phyloP scores from a whole-genome alignment of 2,888 invertebrate species.

The Rhabditoides inermis region DNA sequence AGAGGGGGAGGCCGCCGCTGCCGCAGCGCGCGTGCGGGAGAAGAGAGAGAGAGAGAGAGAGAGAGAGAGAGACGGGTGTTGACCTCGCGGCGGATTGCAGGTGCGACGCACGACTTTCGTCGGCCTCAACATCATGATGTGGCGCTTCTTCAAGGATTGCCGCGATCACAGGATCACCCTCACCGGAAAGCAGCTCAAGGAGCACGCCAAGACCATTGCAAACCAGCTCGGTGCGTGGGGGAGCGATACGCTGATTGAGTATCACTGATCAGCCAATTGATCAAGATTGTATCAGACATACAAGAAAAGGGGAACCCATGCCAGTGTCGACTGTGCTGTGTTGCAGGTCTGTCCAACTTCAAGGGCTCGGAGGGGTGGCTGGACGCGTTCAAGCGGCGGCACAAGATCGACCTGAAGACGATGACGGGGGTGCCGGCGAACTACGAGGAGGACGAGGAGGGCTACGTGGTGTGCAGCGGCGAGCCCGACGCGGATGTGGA shows the following conservation, averaged over 20 bases:
- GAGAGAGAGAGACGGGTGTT: too few species aligned
- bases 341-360: slow-evolving; percentile 23
- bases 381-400: slow-evolving; percentile 34
- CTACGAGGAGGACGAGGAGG: slow-evolving; percentile 20
- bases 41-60: too few species aligned
- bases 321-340: not conserved
- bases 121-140: slow-evolving; percentile 27
- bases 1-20: not conserved
- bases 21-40: not conserved
- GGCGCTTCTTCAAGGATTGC: slow-evolving; percentile 31
- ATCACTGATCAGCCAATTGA: not conserved
- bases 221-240: slow-evolving; percentile 21
- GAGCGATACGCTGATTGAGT: too few species aligned
- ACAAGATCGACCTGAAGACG: slow-evolving; percentile 27
- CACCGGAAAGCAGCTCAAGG: slow-evolving; percentile 27
- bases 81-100: slow-evolving; percentile 6
- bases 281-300: not conserved
- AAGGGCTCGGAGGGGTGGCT: slow-evolving; percentile 37
- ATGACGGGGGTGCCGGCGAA: slow-evolving; percentile 30
- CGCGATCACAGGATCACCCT: slow-evolving; percentile 12
- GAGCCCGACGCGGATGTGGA: slow-evolving; percentile 10
- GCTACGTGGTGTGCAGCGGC: slow-evolving; percentile 6
- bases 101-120: slow-evolving; percentile 24
- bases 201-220: slow-evolving; percentile 28
- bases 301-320: not conserved